phyloP scores from a whole-genome alignment of 2,888 invertebrate genomes.

The Molorchus minor region DNA sequence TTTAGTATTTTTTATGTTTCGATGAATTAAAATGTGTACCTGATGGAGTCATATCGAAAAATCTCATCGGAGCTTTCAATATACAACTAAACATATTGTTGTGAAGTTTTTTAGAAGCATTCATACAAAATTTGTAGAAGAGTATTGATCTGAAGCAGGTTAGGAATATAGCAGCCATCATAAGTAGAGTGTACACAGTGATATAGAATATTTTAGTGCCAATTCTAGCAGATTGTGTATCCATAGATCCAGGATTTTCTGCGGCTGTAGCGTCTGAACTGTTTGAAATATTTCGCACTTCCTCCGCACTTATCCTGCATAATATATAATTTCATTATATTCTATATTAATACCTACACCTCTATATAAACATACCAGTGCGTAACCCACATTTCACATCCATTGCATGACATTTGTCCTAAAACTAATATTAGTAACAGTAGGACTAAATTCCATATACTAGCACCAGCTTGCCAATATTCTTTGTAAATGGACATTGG shows the following conservation, averaged over 20 bases:
- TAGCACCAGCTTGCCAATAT: slow-evolving; percentile 77
- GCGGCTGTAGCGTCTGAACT: neutral
- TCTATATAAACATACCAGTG: slow-evolving; percentile 68
- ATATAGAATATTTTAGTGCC: slow-evolving; percentile 57
- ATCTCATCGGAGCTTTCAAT: slow-evolving; percentile 77
- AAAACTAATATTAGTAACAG: slow-evolving; percentile 68
- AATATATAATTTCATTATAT: neutral
- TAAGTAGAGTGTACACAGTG: slow-evolving; percentile 69
- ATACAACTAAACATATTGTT: slow-evolving; percentile 80
- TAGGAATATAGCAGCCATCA: slow-evolving; percentile 68
- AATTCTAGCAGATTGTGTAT: slow-evolving; percentile 4
- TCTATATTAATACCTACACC: neutral
- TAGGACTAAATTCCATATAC: slow-evolving; percentile 65
- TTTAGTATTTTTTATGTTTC: too few relatives aligned
- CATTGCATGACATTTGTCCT: slow-evolving; percentile 76
- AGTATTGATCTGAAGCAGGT: slow-evolving; percentile 70
- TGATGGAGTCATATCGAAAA: slow-evolving; percentile 85
- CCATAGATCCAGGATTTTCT: neutral
- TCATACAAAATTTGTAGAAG: slow-evolving; percentile 79
- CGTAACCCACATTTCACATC: slow-evolving; percentile 80
- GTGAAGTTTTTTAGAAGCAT: slow-evolving; percentile 78
- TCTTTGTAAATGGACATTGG: slow-evolving; percentile 70
- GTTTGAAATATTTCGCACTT: neutral
- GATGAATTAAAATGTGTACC: slow-evolving; percentile 66
- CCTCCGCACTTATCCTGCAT: slow-evolving; percentile 1